Conservation (phyloP, 2,113 vertebrate genomes). For the Chloropsis hardwickii region DNA sequence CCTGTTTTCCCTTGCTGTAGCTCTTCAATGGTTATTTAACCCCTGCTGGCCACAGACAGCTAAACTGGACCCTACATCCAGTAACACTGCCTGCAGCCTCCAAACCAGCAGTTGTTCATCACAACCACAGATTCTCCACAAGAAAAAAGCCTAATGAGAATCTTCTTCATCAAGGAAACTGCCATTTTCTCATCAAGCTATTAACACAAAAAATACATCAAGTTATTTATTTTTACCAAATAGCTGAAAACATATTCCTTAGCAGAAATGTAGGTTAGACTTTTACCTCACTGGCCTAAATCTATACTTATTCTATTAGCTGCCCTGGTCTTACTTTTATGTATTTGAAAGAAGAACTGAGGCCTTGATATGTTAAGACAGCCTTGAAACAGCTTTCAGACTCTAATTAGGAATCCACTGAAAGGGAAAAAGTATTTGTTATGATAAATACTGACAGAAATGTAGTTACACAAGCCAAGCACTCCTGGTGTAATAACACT, state of each 20-base stretch:
- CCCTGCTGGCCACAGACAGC: neutral
- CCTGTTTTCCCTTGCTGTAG: neutral
- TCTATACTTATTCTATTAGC: neutral
- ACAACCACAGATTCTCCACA: neutral
- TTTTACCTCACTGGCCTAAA: neutral
- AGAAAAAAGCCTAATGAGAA: neutral
- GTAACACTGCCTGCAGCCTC: neutral
- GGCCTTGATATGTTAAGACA: neutral
- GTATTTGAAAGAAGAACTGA: neutral
- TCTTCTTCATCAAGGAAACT: neutral
- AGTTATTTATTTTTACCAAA: neutral
- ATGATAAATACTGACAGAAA: slow-evolving; percentile 44
- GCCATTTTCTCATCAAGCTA: neutral
- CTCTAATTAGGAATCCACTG: neutral
- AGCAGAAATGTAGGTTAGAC: neutral
- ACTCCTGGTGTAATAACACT: neutral
- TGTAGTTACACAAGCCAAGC: neutral
- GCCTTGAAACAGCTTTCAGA: neutral
- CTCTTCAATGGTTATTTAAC: neutral
- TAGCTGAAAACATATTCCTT: neutral
- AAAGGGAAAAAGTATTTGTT: neutral
- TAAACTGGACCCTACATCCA: neutral
- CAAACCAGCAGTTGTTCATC: neutral
- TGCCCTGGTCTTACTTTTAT: neutral
- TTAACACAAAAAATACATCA: neutral